Base-by-base conservation (phyloP, 2,113 vertebrate genomes). In the Corydoras sp. region DNA sequence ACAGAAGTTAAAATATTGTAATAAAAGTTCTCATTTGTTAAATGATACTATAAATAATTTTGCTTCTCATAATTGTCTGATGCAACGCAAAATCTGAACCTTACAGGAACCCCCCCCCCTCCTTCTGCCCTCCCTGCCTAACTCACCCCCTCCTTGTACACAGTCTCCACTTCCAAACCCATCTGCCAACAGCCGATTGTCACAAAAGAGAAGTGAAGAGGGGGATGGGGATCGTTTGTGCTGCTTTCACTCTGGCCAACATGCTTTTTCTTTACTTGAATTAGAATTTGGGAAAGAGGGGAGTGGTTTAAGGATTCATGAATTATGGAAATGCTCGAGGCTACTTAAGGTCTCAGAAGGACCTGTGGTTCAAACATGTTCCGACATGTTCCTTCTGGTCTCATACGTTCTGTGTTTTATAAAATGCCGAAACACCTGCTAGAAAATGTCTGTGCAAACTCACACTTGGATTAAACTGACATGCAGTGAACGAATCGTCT, bases 251-350 rank as follows among this genome's bases (percentile, higher is more conserved):
- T 64, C 59, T 30, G 59, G 49, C 15, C 0, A 51, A 60, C 58
- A 49, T 77, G 83, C 80, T 79, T 58, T 48, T 62, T 66, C n/a
- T 78, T 83, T 79, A 71, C 79, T 30, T 58, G 29, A 69, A 66
- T 30, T 29, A n/a, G 54, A 55, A 14, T 24, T 53, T 50, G 71
- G 67, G 32, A 49, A 64, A 51, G 10, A 32, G 71, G 43, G 66
- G 30, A 31, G 58, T 48, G 4, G 72, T 29, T 48, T 54, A 51
- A 24, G n/a, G 18, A 54, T 15, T 74, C 65, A 74, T 68, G 72
- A 68, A 68, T 68, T 62, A 74, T 56, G 65, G 58, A 62, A n/a
- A 56, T 0, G 31, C 32, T 56, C 49, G 58, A 56, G 58, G 18
- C 10, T 55, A n/a, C 29, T 50, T 43, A 51, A 65, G 56, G 29